Base-by-base conservation (phyloP, 2,797 vertebrate genomes). In the Botia kubotai region DNA sequence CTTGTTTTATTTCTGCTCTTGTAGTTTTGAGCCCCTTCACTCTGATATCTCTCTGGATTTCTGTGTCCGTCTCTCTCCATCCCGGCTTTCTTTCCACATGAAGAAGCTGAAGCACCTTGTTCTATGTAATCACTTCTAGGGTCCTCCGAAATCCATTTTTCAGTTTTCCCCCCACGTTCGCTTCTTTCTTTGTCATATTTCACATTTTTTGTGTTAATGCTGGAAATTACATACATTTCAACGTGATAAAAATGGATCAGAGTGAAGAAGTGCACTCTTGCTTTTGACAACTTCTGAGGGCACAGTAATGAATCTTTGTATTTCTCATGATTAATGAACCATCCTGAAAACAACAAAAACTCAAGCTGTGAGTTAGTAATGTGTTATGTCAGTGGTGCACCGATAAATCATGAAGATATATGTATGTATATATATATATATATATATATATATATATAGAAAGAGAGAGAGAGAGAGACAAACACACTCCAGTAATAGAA, bases 1-100 rank as follows among this genome's bases (percentile, higher is more conserved):
- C 71, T 70, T 78, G 81, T 19, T 82, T 77, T 84, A 75, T 84
- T 80, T 87, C 82, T 63, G 75, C 53, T 72, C 55, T 36, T 67
- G 29, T 50, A 48, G 74, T 33, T 67, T 68, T 79, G 69, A 79
- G 82, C 57, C 71, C 39, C 23, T 55, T 26, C 53, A 76, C 81
- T 75, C 75, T 67, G 68, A 43, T 83, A 65, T 81, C 63, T 81
- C 73, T 75, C 74, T 55, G 46, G 55, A 46, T 67, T 65, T 72
- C 36, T 66, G 23, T 67, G 36, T 67, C 68, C 29, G 5, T 68
- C 29, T 29, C 39, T 72, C 79, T 77, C 48, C 65, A 75, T 73
- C 58, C 65, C 29, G 3, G 33, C 17, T 68, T 58, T 77, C 43
- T 62, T 63, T 78, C 55, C 70, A 72, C 77, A 53, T 57, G 57